phyloP scores from a whole-genome alignment of 2,888 invertebrate genomes.

The Cinara cedri region DNA sequence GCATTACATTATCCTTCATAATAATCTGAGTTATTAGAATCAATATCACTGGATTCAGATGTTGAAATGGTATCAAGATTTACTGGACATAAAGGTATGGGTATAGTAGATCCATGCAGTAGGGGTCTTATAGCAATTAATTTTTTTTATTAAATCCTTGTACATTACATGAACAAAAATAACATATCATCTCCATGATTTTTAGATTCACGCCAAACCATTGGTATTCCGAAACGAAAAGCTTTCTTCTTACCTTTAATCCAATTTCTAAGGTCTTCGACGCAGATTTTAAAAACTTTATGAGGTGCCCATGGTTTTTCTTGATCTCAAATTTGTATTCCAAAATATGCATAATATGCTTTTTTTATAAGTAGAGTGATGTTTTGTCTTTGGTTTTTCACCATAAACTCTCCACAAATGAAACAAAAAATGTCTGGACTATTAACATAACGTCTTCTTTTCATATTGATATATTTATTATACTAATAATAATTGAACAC shows the following conservation, averaged over 20 bases:
- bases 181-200: neutral
- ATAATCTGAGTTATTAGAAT: no score
- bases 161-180: no score
- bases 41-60: no score
- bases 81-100: no score
- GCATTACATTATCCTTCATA: no score
- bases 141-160: no score
- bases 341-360: neutral
- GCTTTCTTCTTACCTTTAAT: neutral
- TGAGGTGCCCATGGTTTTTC: neutral
- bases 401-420: neutral
- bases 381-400: neutral
- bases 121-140: no score
- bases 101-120: no score
- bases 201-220: neutral
- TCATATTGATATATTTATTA: neutral
- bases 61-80: no score
- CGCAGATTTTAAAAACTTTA: neutral
- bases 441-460: neutral
- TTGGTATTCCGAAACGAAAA: neutral
- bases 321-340: neutral
- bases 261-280: neutral
- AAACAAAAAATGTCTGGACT: conserved; percentile 3
- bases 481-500: neutral
- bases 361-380: neutral